A percentile compares a stretch with the other conserved stretches of the same genome.
These are phyloP conservation scores for Andricus quercusramuli DNA, from an alignment of 2,888 invertebrate genomes.

Conservation along the genomic window DNA sequence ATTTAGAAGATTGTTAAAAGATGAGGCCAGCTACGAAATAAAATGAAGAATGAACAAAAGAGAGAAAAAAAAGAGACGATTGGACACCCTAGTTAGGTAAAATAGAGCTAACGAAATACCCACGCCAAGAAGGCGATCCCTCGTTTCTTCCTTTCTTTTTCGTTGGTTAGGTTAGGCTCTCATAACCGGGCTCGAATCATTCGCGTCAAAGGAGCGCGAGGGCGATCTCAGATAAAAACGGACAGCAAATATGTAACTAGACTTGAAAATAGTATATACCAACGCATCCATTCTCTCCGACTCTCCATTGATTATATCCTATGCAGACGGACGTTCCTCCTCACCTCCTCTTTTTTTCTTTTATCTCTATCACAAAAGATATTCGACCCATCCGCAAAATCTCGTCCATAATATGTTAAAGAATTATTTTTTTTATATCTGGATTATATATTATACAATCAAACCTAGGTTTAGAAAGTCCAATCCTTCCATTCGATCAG, in stretches of 20 bases:
- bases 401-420: neutral
- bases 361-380: constrained; percentile 46
- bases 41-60: constrained; percentile 41
- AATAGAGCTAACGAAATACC: constrained; percentile 60
- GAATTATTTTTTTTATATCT: neutral
- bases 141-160: constrained; percentile 47
- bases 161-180: constrained; percentile 45
- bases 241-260: constrained; percentile 62
- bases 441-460: neutral
- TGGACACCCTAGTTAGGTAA: constrained; percentile 47
- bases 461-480: neutral
- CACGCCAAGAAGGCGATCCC: constrained; percentile 56
- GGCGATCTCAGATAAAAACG: constrained; percentile 67
- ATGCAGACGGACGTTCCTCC: constrained; percentile 42
- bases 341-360: constrained; percentile 48
- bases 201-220: constrained; percentile 64
- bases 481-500: neutral
- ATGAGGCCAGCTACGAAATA: neutral
- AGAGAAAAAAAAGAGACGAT: constrained; percentile 30
- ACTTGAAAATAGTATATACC: constrained; percentile 35
- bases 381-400: neutral
- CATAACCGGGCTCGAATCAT: constrained; percentile 51
- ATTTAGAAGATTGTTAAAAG: neutral
- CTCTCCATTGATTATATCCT: constrained; percentile 39
- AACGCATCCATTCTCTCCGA: constrained; percentile 30